Base-by-base conservation (phyloP, 1,140 invertebrate species). In the Brachionus angularis region DNA sequence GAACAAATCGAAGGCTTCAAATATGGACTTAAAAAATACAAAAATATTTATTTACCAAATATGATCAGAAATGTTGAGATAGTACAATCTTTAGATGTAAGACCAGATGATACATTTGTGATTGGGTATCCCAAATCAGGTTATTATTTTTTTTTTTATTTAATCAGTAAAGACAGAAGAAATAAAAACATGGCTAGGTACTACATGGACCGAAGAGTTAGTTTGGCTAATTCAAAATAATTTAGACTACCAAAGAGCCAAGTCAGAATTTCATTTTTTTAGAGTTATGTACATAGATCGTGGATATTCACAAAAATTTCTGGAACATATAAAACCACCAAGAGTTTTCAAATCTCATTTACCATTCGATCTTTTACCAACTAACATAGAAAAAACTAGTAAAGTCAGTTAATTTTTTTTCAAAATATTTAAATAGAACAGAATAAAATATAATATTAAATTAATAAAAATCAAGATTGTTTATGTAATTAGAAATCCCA, bases 281-380 rank as follows among this genome's bases (percentile, higher is more conserved):
- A 5, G 53, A 58, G 53, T 58, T 23, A 23, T 12, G 10, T 58
- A 23, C 18, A 58, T 58, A 23, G 53, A 58, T 58, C 36, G 23
- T 33, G 53, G 53, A 14, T 23, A 39, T 39, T 58, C 53, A 14
- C 36, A 58, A 36, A 23, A 23, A 21, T 39, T 39, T 23, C 21
- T 39, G 1, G n/a, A 21, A 39, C n/a, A 42, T 23, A 5, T 58
- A 14, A 33, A 55, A 3, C 5, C 14, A 4, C 23, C 8, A 10
- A 7, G 53, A 42, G 53, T 58, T 39, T 58, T 58, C 33, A 58
- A 58, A 23, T 58, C 53, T 39, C 53, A 58, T 36, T 39, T 58
- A 39, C 53, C 53, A 23, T 39, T 58, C 10, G 36, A 58, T 14
- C 27, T 39, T 58, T 21, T 58, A 16, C 53, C 53, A 25, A 10